A percentile compares a stretch with the other conserved stretches of the same genome.
Conservation (phyloP, 2,113 vertebrate genomes). For the Holacanthus passer region DNA sequence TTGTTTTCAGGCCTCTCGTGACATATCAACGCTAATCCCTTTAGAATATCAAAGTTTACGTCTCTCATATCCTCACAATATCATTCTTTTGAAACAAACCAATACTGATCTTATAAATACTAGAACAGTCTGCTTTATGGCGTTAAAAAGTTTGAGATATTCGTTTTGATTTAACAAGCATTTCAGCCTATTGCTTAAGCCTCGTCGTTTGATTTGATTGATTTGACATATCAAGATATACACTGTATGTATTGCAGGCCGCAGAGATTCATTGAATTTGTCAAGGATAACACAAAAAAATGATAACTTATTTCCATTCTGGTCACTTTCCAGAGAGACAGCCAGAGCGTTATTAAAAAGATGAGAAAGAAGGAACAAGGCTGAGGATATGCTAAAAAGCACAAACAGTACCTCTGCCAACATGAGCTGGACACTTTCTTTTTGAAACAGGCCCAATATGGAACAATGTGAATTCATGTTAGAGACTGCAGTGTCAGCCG, state of each 20-base stretch:
- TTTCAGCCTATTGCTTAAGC: constrained; percentile 9
- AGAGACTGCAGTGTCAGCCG: not conserved
- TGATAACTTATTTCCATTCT: too few species aligned
- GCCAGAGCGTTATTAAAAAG: constrained; percentile 10
- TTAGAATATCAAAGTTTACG: constrained; percentile 40
- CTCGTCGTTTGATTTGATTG: constrained; percentile 29
- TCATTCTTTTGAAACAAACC: constrained; percentile 15
- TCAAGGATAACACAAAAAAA: too few species aligned
- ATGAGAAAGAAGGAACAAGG: constrained; percentile 10
- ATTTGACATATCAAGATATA: too few species aligned
- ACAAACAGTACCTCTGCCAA: constrained; percentile 3
- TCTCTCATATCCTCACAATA: constrained; percentile 5
- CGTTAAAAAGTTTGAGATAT: constrained; percentile 20
- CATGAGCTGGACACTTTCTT: not conserved
- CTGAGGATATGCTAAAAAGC: constrained; percentile 17
- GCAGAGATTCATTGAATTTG: too few species aligned
- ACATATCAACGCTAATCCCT: constrained; percentile 1
- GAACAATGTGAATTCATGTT: constrained; percentile 14
- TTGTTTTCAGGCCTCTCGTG: constrained; percentile 29
- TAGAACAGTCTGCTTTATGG: not conserved
- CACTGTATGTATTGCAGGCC: too few species aligned
- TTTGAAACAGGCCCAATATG: not conserved
- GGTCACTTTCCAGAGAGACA: too few species aligned
- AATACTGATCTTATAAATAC: not conserved
- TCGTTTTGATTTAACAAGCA: constrained; percentile 21